Conservation (phyloP, 2,797 vertebrate genomes). For the Orestias chungarensis region DNA sequence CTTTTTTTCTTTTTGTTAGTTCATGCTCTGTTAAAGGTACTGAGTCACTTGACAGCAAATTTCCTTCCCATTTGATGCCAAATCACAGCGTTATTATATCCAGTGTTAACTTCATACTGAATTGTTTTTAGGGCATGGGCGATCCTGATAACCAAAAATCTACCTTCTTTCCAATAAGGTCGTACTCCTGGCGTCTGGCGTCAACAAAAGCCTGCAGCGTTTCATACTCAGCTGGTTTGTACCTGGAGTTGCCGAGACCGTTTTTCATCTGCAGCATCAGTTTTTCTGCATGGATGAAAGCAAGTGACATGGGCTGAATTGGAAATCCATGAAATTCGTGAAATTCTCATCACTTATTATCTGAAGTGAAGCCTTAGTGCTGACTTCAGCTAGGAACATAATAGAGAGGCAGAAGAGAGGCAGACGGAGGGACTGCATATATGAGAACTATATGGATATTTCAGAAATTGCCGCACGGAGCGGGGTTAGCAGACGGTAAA, state of each 20-base stretch:
- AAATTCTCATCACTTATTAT: constrained; percentile 50
- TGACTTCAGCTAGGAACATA: constrained; percentile 49
- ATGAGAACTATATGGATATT: constrained; percentile 26
- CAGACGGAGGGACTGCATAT: constrained; percentile 32
- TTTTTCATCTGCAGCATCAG: constrained; percentile 75
- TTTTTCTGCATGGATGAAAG: constrained; percentile 78
- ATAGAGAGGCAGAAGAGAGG: constrained; percentile 32
- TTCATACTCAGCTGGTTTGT: constrained; percentile 85
- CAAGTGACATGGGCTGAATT: constrained; percentile 60
- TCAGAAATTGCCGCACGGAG: constrained; percentile 32
- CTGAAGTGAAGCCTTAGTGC: constrained; percentile 49
- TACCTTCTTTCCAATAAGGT: constrained; percentile 87
- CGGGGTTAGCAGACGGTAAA: constrained; percentile 22
- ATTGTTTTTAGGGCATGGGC: constrained; percentile 24
- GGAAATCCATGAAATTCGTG: constrained; percentile 44
- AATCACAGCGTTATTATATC: constrained; percentile 26
- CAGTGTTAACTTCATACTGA: constrained; percentile 33
- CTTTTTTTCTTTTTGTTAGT: constrained; percentile 34
- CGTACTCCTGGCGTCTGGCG: constrained; percentile 80
- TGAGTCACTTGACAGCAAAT: constrained; percentile 16
- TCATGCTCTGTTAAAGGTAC: constrained; percentile 20
- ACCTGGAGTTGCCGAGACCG: constrained; percentile 78
- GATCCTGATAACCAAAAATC: constrained; percentile 30
- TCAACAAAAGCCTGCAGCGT: constrained; percentile 81
- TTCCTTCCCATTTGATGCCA: constrained; percentile 31